These are phyloP conservation scores for Agrotis exclamationis DNA, from an alignment of 2,888 invertebrate species.

Conservation along the genomic window DNA sequence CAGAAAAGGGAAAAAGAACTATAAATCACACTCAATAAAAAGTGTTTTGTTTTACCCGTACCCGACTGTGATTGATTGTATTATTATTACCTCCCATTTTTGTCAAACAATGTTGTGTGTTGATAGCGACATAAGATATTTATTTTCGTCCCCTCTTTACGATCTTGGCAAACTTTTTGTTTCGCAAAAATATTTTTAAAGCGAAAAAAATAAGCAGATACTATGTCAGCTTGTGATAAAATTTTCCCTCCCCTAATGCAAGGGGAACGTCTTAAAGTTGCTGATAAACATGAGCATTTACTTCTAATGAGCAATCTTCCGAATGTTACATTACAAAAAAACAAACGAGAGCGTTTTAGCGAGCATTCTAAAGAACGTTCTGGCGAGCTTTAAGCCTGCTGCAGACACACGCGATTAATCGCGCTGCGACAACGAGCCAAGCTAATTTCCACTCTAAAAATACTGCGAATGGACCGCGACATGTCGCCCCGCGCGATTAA, in stretches of 20 bases:
- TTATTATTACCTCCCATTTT: constrained; percentile 5
- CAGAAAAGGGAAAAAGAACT: background rate
- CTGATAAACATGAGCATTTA: no score
- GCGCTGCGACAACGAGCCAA: no score
- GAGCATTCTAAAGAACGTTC: no score
- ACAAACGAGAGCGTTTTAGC: no score
- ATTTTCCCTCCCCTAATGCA: background rate
- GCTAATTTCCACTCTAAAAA: no score
- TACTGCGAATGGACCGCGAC: no score
- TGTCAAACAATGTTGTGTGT: background rate
- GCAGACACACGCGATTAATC: no score
- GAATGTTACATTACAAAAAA: no score
- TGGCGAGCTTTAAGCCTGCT: no score
- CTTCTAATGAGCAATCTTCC: no score
- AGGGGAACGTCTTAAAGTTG: no score
- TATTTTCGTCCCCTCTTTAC: constrained; percentile 29
- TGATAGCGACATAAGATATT: constrained; percentile 12
- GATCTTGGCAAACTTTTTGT: constrained; percentile 20
- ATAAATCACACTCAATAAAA: constrained; percentile 16
- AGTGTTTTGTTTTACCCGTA: background rate
- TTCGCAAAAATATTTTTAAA: constrained; percentile 18
- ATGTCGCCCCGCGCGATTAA: no score
- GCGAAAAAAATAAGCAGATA: background rate
- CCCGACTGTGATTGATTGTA: constrained; percentile 4
- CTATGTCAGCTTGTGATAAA: background rate